These are phyloP conservation scores for Hipparchia sbordonii DNA, from an alignment of 2,888 invertebrate genomes.

Conservation along the genomic window DNA sequence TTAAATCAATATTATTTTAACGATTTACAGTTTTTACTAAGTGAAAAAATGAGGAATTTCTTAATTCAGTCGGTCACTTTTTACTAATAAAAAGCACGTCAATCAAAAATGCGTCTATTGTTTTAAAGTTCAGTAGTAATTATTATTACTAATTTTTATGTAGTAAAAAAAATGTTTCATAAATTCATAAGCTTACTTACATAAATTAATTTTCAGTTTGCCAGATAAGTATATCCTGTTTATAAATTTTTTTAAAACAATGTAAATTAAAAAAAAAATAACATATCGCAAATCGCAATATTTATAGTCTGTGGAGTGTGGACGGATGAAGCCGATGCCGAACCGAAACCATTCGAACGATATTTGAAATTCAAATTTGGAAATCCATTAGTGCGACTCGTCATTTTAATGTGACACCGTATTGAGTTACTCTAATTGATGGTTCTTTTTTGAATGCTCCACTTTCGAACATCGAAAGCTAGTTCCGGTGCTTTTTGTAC, in stretches of 20 bases:
- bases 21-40: too few species aligned
- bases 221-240: too few species aligned
- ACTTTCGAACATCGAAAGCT: slow-evolving; percentile 62
- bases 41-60: too few species aligned
- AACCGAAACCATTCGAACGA: slow-evolving; percentile 56
- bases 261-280: slow-evolving; percentile 13
- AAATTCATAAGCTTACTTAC: too few species aligned
- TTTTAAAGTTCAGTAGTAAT: too few species aligned
- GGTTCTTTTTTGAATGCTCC: slow-evolving; percentile 63
- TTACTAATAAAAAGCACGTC: neutral
- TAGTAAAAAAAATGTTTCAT: too few species aligned
- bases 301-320: slow-evolving; percentile 39
- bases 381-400: slow-evolving; percentile 80
- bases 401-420: slow-evolving; percentile 82
- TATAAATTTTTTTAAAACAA: neutral
- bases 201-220: too few species aligned
- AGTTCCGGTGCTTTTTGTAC: slow-evolving; percentile 54
- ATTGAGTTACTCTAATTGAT: slow-evolving; percentile 82
- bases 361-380: slow-evolving; percentile 81
- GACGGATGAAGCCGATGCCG: slow-evolving; percentile 57
- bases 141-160: too few species aligned
- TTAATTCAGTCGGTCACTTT: neutral
- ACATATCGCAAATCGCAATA: slow-evolving; percentile 23
- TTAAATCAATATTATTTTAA: too few species aligned
- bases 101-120: too few species aligned